Conservation (phyloP, 2,113 vertebrate species). For the Thamnophis sirtalis region DNA sequence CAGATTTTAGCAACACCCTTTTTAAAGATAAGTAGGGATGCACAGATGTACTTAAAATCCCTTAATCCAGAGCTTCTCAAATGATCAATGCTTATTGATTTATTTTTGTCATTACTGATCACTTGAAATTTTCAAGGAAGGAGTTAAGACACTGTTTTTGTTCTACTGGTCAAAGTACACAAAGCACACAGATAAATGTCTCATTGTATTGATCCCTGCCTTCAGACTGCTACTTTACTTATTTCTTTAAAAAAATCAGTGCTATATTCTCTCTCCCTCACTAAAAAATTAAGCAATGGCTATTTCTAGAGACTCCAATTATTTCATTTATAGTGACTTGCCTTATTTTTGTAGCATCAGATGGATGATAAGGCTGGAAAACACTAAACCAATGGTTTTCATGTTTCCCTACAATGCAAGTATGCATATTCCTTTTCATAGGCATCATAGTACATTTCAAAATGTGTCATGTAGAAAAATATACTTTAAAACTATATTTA, state of each 20-base stretch:
- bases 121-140: not conserved
- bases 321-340: not conserved
- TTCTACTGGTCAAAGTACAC: not conserved
- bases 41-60: fast-evolving
- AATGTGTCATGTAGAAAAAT: not conserved
- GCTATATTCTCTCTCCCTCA: not conserved
- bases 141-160: not conserved
- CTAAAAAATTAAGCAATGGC: not conserved
- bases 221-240: not conserved
- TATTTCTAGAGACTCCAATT: not conserved
- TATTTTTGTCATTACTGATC: not conserved
- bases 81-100: not conserved
- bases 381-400: not conserved
- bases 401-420: not conserved
- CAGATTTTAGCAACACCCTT: not conserved
- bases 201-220: not conserved
- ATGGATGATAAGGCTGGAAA: not conserved
- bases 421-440: not conserved
- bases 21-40: not conserved
- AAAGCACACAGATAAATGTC: not conserved
- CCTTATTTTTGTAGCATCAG: not conserved
- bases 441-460: not conserved
- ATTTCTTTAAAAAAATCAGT: not conserved
- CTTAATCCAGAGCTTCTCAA: not conserved
- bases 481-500: not conserved